Base-by-base conservation (phyloP, 2,888 invertebrate genomes). In the Phrixothrix hirtus region DNA sequence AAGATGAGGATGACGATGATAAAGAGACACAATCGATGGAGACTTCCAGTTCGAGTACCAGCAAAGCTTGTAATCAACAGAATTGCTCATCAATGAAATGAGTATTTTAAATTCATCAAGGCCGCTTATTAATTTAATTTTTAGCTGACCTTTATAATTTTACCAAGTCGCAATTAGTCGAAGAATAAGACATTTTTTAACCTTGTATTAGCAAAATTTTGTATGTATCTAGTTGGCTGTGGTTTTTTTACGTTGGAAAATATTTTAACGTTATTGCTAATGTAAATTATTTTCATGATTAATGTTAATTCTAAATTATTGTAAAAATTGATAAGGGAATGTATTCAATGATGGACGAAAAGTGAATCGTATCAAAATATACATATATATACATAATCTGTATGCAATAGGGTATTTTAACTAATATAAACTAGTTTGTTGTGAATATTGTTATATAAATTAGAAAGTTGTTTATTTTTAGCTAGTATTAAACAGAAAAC, bases 1-100 rank as follows among this genome's bases (percentile, higher is more conserved):
- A 90, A 16, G 92, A 92, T 1, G 92, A 92, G 0, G 91, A 89
- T 1, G 86, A 85, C 0, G 73, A 72, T 2, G 68, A 71, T n/a
- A 65, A 67, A 1, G 34, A 29, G n/a, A n/a, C n/a, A n/a, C n/a
- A n/a, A n/a, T n/a, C 7, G 29, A 29, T 29, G 21, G 21, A 21
- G 7, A 21, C 3, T 21, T 7, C 21, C 21, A 3, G 7, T 7
- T 5, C 7, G 7, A 3, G 21, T 3, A 21, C 21, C 21, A 21
- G 21, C 17, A 37, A 16, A 34, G 14, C n/a, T 3, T 12, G 11
- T n/a, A 9, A 13, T n/a, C 10, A 15, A 15, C 35, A 11, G n/a
- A n/a, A n/a, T 37, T 26, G 6, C 37, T 12, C 2, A n/a, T n/a
- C n/a, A n/a, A n/a, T n/a, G n/a, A n/a, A n/a, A n/a, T n/a, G 21